phyloP scores from a whole-genome alignment of 2,113 vertebrate species.

The Physeter macrocephalus region DNA sequence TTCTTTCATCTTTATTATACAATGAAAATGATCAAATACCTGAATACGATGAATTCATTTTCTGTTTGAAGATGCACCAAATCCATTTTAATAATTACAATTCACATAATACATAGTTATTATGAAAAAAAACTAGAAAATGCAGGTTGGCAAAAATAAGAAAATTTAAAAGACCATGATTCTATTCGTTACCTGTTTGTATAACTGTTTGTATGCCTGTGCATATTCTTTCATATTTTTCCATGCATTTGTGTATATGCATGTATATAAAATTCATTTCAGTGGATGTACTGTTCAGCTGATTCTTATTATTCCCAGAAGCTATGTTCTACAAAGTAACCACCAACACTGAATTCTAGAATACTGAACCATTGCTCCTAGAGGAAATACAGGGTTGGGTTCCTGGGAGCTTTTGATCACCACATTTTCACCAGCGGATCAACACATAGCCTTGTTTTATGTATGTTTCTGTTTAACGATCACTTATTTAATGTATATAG shows the following conservation, averaged over 20 bases:
- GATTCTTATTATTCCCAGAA: background rate
- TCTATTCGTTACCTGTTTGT: background rate
- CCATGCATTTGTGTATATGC: background rate
- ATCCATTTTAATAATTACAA: background rate
- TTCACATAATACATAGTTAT: background rate
- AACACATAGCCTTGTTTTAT: background rate
- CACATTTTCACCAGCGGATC: background rate
- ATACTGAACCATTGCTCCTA: background rate
- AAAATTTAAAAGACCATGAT: background rate
- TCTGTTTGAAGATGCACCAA: background rate
- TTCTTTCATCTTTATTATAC: background rate
- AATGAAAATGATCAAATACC: background rate
- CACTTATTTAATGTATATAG: background rate
- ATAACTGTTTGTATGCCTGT: background rate
- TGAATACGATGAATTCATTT: background rate
- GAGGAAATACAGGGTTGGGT: background rate
- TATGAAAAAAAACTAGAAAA: background rate
- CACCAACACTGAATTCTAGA: background rate
- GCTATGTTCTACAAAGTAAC: background rate
- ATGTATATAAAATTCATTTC: background rate
- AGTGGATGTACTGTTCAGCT: background rate
- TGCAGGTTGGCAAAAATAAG: background rate
- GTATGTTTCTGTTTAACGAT: background rate
- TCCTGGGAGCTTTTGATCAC: background rate
- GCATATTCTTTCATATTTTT: background rate